Base-by-base conservation (phyloP, 2,888 invertebrate species). In the Hemithea aestivaria region DNA sequence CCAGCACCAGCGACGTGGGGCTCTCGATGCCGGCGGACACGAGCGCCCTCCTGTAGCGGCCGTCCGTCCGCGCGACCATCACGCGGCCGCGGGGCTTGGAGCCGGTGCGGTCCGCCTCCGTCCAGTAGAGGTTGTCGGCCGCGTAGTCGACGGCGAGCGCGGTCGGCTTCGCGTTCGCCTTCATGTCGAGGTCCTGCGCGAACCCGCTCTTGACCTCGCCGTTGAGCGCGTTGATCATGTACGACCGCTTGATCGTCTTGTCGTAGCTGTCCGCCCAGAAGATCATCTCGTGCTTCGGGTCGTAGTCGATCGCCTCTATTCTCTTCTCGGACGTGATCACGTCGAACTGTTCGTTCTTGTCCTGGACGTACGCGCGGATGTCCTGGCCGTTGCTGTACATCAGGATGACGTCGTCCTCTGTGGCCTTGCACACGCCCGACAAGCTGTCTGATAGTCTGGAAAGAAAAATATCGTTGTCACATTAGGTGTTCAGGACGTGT, bases 231-330 rank as follows among this genome's bases (percentile, higher is more conserved):
- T 94, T 91, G 1, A 97, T 90, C 91, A 98, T 94, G 71, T 94
- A 96, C 0, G 97, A 96, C 0, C 98, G 90, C 70, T 96, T 96
- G 51, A 98, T 96, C 1, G 94, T 94, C 69, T 94, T 93, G 44
- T 96, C 94, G 62, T 94, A 94, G 50, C 94, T 94, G 72, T 99
- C 98, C 0, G 96, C 96, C 98, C 99, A 99, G 87, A 96, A 99
- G 37, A 99, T 87, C 68, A 96, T 94, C 67, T 96, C 94, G 10
- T 89, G 83, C 40, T 89, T 89, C 0, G 95, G 93, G 74, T 98
- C 95, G 61, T 95, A 96, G 74, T 98, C 99, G 32, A 99, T 84
- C 0, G 96, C 95, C 62, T 96, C 94, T 35, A 99, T 94, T 32
- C 97, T 90, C 72, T 95, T 95, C 68, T 98, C 97, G 7, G 94